Conservation (phyloP, 30 jellyfish, hydroid and myxozoan genomes). For the Aurelia aurita region DNA sequence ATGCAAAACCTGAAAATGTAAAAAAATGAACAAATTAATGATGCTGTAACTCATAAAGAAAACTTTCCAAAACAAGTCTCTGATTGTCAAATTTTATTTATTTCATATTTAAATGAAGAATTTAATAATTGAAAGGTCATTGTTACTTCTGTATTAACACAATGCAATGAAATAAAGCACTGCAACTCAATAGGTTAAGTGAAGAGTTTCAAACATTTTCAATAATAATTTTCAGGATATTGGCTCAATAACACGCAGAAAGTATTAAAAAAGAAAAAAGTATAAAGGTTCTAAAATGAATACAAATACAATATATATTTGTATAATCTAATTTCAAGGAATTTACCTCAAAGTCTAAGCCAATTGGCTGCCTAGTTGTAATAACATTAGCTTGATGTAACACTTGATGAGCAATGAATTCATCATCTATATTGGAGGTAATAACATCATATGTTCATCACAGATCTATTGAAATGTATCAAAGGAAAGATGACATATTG, state of each 20-base stretch:
- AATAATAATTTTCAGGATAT: no score
- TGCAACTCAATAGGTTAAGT: no score
- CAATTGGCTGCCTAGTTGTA: conserved; percentile 6
- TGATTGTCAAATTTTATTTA: background rate
- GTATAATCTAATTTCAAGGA: background rate
- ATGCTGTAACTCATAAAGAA: background rate
- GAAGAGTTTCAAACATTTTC: no score
- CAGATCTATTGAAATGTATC: no score
- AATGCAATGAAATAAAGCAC: no score
- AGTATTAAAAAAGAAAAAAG: background rate
- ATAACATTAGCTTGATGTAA: no score
- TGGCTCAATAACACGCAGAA: background rate
- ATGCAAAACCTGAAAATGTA: conserved; percentile 22
- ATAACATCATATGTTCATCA: no score
- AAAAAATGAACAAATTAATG: background rate
- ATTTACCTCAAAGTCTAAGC: conserved; percentile 38
- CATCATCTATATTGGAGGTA: no score
- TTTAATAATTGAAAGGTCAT: no score
- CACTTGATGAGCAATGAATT: no score
- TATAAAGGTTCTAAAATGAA: background rate
- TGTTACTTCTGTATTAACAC: no score
- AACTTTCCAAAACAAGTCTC: background rate
- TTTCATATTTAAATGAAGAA: background rate
- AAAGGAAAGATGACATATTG: no score
- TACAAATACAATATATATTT: background rate